Evolutionary conservation across 2,113 vertebrate species (phyloP), one percentile per base, ranked within the genome.

Genomic region (Balaeniceps rex): DNA sequence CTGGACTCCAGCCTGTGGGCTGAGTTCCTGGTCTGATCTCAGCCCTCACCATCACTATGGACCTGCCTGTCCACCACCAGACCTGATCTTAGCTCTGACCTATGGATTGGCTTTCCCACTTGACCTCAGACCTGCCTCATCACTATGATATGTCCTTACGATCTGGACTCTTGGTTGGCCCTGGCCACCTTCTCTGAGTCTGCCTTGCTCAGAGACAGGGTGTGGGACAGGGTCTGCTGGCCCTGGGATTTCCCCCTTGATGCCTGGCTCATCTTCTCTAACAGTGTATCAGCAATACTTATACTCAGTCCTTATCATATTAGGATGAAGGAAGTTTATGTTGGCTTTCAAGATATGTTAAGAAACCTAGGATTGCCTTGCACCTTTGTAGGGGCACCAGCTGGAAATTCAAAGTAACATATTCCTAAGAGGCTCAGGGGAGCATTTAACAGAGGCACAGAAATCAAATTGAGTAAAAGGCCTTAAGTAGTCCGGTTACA

Each of bases 1-100:
- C 5, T 6, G 4, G 46, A 49, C 9, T 54, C 24, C 13, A 36
- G 4, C 2, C 22, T 0, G 1, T 46, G 5, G 6, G 1, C 54
- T 60, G 42, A 64, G 9, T 34, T 80, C 13, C 51, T 46, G 38
- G 18, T 23, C 42, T 68, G 18, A 49, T 40, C 19, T 70, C 42
- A 69, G 24, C 15, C 25, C 17, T 3, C 14, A 21, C 26, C 49
- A 14, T 38, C 18, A 12, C 18, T 69, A 2, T 3, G 49, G 21
- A 40, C 42, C 18, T 66, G 10, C 28, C 10, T 60, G 52, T 14
- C 23, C 42, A 54, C 61, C 6, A 17, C 10, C 26, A 77, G 63
- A 19, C n/a, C 14, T 21, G 12, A 36, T 61, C 14, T 23, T 29
- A 65, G 0, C 18, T 72, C 11, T 54, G 38, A 51, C 12, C 13